These are phyloP conservation scores for Pipistrellus kuhlii DNA, from an alignment of 2,797 vertebrate genomes.

Conservation along the genomic window DNA sequence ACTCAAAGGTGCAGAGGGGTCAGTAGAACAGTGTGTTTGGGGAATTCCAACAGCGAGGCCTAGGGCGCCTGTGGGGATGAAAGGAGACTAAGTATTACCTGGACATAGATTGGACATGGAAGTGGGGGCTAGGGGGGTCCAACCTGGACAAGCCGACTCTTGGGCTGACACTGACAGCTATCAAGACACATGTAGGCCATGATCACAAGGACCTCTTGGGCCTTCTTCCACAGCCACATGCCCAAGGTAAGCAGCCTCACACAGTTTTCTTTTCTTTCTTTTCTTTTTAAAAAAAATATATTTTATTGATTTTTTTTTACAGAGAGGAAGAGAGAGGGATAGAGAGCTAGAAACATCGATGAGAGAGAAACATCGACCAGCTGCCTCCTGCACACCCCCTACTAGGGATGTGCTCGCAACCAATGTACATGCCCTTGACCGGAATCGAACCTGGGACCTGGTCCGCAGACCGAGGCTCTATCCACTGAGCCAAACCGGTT, in stretches of 20 bases:
- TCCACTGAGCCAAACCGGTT: no score
- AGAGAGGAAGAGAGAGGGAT: no score
- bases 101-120: background rate
- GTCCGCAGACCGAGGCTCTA: no score
- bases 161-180: background rate
- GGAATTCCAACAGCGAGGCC: background rate
- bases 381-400: no score
- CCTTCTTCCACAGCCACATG: no score
- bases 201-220: background rate
- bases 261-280: background rate
- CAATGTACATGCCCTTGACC: no score
- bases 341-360: no score
- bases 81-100: background rate
- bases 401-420: no score
- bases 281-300: no score
- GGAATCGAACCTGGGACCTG: no score
- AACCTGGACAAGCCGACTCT: background rate
- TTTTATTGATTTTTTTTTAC: no score
- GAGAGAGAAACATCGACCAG: no score
- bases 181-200: background rate
- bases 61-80: background rate
- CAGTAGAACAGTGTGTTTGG: background rate
- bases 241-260: background rate
- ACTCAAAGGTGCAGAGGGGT: background rate
- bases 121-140: accelerated